Percentiles rank a stretch among this genome's conserved stretches.
These are phyloP conservation scores for Platalea minor DNA, from an alignment of 2,797 vertebrate genomes.

Conservation along the genomic window DNA sequence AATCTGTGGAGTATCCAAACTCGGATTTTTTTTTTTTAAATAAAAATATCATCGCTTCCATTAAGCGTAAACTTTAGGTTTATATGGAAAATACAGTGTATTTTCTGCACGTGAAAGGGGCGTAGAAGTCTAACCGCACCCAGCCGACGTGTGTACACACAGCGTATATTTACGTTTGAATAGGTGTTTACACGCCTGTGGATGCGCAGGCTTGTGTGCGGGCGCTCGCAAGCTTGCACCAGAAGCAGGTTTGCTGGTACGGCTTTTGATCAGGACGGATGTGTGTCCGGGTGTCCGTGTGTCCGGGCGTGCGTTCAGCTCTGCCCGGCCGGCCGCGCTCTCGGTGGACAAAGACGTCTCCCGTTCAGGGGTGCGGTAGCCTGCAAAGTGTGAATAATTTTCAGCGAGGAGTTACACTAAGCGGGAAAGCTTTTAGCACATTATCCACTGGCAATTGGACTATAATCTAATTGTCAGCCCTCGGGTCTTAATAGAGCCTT, in stretches of 20 bases:
- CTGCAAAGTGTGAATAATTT: slow-evolving; percentile 91
- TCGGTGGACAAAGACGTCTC: slow-evolving; percentile 65
- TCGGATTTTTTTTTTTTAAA: neutral
- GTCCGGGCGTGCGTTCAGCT: neutral
- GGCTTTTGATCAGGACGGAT: neutral
- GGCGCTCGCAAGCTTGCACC: neutral
- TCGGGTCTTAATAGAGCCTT: slow-evolving; percentile 83
- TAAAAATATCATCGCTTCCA: neutral
- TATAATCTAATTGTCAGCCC: slow-evolving; percentile 86
- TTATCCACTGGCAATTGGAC: slow-evolving; percentile 89
- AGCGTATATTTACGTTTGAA: accelerated
- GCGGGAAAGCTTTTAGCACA: slow-evolving; percentile 96
- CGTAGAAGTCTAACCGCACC: neutral
- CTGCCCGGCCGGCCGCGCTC: slow-evolving; percentile 7
- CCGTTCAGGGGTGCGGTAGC: slow-evolving; percentile 54
- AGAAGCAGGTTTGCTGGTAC: accelerated
- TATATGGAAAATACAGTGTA: neutral
- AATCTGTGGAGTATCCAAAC: neutral
- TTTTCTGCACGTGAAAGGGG: neutral
- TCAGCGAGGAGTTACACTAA: slow-evolving; percentile 84
- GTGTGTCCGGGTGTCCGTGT: neutral
- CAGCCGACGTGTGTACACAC: accelerated
- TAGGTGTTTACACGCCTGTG: accelerated
- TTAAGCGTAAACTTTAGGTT: neutral
- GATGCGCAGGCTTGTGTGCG: neutral